These are phyloP conservation scores for Microcebus lehilahytsara DNA, from an alignment of 2,113 vertebrate genomes.

Conservation along the genomic window DNA sequence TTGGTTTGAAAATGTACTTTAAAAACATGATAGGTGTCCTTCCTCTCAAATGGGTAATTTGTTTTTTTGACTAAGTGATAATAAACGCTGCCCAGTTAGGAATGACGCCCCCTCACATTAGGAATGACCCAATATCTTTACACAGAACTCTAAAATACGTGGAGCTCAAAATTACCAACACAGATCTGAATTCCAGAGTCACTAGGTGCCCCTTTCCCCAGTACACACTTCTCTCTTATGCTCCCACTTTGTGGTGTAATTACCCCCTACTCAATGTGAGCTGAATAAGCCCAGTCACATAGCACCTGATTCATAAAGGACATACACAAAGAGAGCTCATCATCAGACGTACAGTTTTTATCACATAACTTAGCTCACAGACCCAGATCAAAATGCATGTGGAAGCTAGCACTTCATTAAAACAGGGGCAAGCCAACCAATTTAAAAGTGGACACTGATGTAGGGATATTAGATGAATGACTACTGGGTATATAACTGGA, in stretches of 20 bases:
- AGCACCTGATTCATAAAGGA: constrained; percentile 54
- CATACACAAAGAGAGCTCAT: constrained; percentile 17
- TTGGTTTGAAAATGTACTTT: constrained; percentile 13
- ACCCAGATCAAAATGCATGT: constrained; percentile 4
- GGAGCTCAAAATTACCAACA: constrained; percentile 27
- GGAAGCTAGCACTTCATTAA: constrained; percentile 15
- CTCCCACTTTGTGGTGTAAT: constrained; percentile 54
- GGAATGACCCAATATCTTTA: not conserved
- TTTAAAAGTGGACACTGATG: not conserved
- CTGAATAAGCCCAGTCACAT: not conserved
- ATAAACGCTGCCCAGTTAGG: not conserved
- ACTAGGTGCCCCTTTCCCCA: not conserved
- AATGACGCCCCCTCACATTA: not conserved
- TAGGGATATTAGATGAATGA: not conserved
- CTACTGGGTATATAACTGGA: not conserved
- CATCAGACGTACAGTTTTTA: not conserved
- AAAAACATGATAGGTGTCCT: not conserved
- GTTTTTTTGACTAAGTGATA: not conserved
- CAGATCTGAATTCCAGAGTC: constrained; percentile 31
- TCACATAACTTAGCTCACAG: not conserved
- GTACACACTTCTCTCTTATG: not conserved
- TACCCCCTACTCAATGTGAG: not conserved
- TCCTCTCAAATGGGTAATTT: not conserved
- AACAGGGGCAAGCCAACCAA: not conserved
- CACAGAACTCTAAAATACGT: not conserved